Conservation (phyloP, 2,797 vertebrate species). For the Schizothorax lantsangensis region DNA sequence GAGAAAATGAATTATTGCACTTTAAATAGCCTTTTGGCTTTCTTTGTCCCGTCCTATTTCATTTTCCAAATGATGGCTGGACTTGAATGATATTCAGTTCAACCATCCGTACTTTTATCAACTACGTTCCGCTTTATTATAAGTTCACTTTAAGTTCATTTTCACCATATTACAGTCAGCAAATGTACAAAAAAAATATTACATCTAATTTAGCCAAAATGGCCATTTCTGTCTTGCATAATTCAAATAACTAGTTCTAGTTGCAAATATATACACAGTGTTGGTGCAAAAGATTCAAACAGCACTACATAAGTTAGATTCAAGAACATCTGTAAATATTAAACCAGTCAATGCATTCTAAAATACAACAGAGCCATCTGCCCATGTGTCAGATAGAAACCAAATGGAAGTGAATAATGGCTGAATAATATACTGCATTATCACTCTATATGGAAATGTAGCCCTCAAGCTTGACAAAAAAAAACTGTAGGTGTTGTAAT, state of each 20-base stretch:
- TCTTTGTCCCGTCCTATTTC: constrained; percentile 67
- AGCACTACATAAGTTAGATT: constrained; percentile 51
- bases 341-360: constrained; percentile 59
- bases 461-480: constrained; percentile 77
- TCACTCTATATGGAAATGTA: constrained; percentile 83
- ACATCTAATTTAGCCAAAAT: not conserved
- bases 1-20: constrained; percentile 84
- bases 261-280: not conserved
- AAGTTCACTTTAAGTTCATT: constrained; percentile 33
- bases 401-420: constrained; percentile 73
- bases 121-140: constrained; percentile 30
- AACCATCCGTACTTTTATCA: constrained; percentile 44
- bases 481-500: constrained; percentile 77
- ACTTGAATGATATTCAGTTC: constrained; percentile 76
- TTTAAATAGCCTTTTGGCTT: constrained; percentile 86
- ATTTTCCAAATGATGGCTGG: constrained; percentile 69
- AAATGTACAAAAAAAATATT: not conserved
- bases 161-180: not conserved
- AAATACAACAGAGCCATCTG: constrained; percentile 74
- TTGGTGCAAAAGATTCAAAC: constrained; percentile 26
- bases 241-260: not conserved
- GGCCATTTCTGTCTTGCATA: not conserved
- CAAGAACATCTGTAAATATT: constrained; percentile 71
- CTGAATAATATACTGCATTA: constrained; percentile 78
- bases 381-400: constrained; percentile 69